A percentile compares a stretch with the other conserved stretches of the same genome.
Conservation (phyloP, 1,140 invertebrate species). For the Acyrthosiphon pisum region DNA sequence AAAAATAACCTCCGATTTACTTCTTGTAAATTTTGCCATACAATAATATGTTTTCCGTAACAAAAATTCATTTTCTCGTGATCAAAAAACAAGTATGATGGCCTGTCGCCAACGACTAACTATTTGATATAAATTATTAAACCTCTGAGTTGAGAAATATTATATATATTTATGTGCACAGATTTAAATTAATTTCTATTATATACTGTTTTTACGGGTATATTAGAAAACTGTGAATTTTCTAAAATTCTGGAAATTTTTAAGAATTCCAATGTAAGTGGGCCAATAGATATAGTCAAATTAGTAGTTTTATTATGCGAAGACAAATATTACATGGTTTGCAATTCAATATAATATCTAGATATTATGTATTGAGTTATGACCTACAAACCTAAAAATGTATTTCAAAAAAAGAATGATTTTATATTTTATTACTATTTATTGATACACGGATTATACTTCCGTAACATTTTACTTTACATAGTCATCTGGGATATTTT, state of each 20-base stretch:
- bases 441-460: neutral
- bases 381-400: neutral
- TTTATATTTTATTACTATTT: neutral
- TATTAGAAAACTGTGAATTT: too few species aligned
- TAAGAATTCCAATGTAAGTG: too few species aligned
- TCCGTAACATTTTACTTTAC: neutral
- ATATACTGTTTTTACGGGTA: neutral
- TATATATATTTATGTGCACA: neutral
- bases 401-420: neutral
- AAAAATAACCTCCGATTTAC: neutral
- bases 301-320: too few species aligned
- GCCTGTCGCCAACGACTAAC: neutral
- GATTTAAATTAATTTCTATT: neutral
- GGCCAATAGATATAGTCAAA: too few species aligned
- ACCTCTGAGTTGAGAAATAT: neutral
- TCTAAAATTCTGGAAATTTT: rapidly evolving
- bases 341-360: too few species aligned
- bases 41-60: neutral
- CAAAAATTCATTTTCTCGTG: neutral
- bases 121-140: neutral
- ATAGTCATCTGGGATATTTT: too few species aligned
- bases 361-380: too few species aligned
- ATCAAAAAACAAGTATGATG: neutral
- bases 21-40: neutral
- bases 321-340: too few species aligned